Evolutionary conservation across 2,797 vertebrate genomes (phyloP), one percentile per base, ranked within the genome.

Genomic region (Synaphobranchus kaupii): DNA sequence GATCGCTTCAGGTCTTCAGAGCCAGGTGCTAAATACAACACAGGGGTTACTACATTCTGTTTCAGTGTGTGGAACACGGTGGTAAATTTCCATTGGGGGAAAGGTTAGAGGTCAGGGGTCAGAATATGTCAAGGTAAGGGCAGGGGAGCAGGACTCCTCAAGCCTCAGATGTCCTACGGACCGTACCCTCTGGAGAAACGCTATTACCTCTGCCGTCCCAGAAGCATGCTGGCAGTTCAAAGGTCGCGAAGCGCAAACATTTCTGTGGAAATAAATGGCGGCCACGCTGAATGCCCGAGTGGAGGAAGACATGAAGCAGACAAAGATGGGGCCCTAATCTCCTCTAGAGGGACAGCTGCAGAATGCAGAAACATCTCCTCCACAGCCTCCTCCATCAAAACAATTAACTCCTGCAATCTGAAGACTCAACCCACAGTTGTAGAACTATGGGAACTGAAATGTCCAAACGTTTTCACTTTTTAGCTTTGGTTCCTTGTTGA

Each of bases 211-310:
- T 78, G 73, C 15, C 48, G 34, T 28, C 54, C n/a, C 34, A 63
- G 12, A 47, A 10, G 39, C 44, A 50, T 10, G 9, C 20, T 47
- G 39, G 54, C 39, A 94, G 92, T 90, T 93, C 89, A 93, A 39
- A 92, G 90, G 83, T 80, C 90, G 86, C 86, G 86, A 88, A 54
- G 89, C 87, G 88, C 84, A 80, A 85, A 90, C 88, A 68, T 87
- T 87, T 58, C 73, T 90, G 88, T 87, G 88, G 81, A 92, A 93
- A 93, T 91, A 91, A 89, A 86, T 85, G 52, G 54, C 54, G 20
- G 66, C 52, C 52, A 31, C 20, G 25, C 17, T 44, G 50, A 78
- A 60, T 28, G 20, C 31, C 48, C 52, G 25, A 56, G 28, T 58
- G 10, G 78, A 85, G 48, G 85, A 56, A 48, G 54, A 56, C 86